These are phyloP conservation scores for Nymphalis c-album DNA, from an alignment of 2,888 invertebrate species.

Conservation along the genomic window DNA sequence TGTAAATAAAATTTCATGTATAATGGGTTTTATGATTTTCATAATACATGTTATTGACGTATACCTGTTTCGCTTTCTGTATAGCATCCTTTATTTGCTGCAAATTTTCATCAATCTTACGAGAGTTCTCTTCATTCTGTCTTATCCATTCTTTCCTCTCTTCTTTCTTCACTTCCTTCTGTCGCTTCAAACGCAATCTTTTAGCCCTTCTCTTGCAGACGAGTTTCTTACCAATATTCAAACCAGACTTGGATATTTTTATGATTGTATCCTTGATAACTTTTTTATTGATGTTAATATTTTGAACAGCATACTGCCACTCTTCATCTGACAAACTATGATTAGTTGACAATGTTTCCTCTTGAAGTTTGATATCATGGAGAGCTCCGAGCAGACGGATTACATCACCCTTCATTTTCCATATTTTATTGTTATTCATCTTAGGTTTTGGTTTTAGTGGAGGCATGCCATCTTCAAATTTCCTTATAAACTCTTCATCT, in stretches of 20 bases:
- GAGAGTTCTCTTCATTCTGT: slow-evolving; percentile 75
- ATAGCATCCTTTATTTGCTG: slow-evolving; percentile 84
- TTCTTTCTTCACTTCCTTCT: slow-evolving; percentile 55
- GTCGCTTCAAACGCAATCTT: slow-evolving; percentile 71
- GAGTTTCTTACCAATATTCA: slow-evolving; percentile 65
- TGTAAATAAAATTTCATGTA: background rate
- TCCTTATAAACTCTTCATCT: slow-evolving; percentile 58
- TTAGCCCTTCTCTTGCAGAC: slow-evolving; percentile 74
- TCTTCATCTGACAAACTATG: slow-evolving; percentile 73
- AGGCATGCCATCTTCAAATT: slow-evolving; percentile 47
- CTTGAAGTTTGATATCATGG: slow-evolving; percentile 54
- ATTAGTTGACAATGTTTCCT: slow-evolving; percentile 68
- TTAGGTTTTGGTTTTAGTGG: slow-evolving; percentile 30
- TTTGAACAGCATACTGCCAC: slow-evolving; percentile 79
- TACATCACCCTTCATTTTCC: slow-evolving; percentile 50
- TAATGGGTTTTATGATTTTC: background rate
- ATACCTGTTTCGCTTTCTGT: slow-evolving; percentile 81
- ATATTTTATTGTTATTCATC: slow-evolving; percentile 47
- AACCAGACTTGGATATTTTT: slow-evolving; percentile 63
- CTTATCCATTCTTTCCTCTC: slow-evolving; percentile 65
- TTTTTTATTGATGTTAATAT: slow-evolving; percentile 73
- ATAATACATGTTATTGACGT: slow-evolving; percentile 2
- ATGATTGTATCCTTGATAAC: slow-evolving; percentile 64
- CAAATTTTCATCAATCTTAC: slow-evolving; percentile 85
- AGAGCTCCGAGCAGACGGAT: slow-evolving; percentile 46